These are phyloP conservation scores for Hestina assimilis DNA, from an alignment of 1,140 invertebrate genomes.

Conservation along the genomic window DNA sequence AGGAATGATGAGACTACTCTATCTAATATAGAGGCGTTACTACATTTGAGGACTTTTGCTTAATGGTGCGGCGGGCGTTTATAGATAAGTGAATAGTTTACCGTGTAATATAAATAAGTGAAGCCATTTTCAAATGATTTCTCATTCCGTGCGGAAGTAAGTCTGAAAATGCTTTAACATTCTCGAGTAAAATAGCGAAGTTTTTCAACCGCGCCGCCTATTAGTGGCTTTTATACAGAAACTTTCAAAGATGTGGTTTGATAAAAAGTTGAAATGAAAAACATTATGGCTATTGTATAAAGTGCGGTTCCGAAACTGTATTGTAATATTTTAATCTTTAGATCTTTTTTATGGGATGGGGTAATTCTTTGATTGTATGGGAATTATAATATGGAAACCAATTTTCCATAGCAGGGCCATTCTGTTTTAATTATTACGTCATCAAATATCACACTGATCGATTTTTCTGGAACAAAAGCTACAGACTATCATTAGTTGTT, in stretches of 20 bases:
- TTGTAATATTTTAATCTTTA: constrained; percentile 5
- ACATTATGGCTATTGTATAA: constrained; percentile 30
- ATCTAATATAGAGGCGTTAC: too few relatives aligned
- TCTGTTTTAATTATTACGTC: not conserved
- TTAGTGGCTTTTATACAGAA: constrained; percentile 56
- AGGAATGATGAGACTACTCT: too few relatives aligned
- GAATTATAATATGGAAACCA: not conserved
- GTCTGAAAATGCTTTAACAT: constrained; percentile 8
- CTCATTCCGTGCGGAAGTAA: not conserved
- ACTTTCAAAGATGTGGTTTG: constrained; percentile 50
- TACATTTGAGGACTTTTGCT: too few relatives aligned
- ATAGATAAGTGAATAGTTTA: too few relatives aligned
- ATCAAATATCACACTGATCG: too few relatives aligned
- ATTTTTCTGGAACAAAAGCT: too few relatives aligned
- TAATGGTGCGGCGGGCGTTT: too few relatives aligned
- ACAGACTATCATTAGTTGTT: too few relatives aligned
- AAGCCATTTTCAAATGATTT: not conserved
- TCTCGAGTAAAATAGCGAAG: constrained; percentile 27
- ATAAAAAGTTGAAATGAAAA: constrained; percentile 60
- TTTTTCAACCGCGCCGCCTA: constrained; percentile 52
- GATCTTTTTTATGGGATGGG: not conserved
- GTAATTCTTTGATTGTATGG: not conserved
- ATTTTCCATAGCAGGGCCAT: not conserved
- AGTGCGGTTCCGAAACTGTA: constrained; percentile 13
- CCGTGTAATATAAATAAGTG: too few relatives aligned